These are phyloP conservation scores for Drosophila infuscata DNA, from an alignment of 2,888 invertebrate species.

Conservation along the genomic window DNA sequence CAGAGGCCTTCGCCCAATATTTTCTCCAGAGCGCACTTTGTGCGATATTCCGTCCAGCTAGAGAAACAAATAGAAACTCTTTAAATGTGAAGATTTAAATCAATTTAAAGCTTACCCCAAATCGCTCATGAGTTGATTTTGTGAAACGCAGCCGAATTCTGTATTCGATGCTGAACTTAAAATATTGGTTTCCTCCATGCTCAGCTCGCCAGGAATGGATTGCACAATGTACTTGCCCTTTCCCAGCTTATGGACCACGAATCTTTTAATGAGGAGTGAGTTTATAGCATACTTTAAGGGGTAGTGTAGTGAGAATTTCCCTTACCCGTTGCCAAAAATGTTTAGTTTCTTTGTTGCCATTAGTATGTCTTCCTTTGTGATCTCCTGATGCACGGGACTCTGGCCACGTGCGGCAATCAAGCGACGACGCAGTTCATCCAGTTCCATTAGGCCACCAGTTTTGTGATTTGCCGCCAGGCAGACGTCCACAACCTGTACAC, in stretches of 20 bases:
- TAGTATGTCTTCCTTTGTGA: conserved; percentile 95
- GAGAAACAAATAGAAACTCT: conserved; percentile 32
- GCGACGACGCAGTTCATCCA: conserved; percentile 91
- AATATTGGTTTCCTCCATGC: conserved; percentile 96
- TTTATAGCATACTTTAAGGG: neutral
- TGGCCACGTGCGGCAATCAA: conserved; percentile 92
- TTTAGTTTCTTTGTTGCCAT: conserved; percentile 96
- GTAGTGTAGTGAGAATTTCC: neutral
- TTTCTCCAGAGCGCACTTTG: conserved; percentile 91
- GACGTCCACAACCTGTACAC: conserved; percentile 99
- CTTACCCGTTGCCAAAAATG: conserved; percentile 96
- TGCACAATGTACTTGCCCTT: conserved; percentile 96
- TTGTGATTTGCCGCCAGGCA: conserved; percentile 97
- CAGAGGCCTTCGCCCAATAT: conserved; percentile 96
- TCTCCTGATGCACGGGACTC: conserved; percentile 92
- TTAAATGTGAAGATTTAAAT: accelerated
- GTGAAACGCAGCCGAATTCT: conserved; percentile 87
- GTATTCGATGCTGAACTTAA: conserved; percentile 86
- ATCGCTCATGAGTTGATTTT: conserved; percentile 87
- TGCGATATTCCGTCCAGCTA: conserved; percentile 91
- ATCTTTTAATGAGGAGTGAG: conserved; percentile 85
- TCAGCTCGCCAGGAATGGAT: conserved; percentile 98
- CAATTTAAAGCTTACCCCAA: conserved; percentile 85
- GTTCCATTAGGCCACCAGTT: conserved; percentile 95
- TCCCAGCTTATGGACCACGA: conserved; percentile 94